Base-by-base conservation (phyloP, 2,888 invertebrate genomes). In the Polydesmus complanatus region DNA sequence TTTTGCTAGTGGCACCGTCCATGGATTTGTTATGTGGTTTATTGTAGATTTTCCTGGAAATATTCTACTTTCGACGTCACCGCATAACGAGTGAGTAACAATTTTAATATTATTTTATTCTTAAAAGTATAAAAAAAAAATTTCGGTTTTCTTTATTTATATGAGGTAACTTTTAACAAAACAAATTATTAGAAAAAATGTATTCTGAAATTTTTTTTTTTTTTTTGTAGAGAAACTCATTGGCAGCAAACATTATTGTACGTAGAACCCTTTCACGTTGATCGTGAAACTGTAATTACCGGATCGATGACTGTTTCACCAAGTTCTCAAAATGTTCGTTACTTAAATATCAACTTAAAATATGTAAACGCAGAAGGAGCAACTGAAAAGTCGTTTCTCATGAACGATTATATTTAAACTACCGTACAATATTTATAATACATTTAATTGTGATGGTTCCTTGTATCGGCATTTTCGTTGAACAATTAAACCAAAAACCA, bases 11-110 rank as follows among this genome's bases (percentile, higher is more conserved):
- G 37, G 37, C 5, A 14, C 56, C n/a, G 63, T 73, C 23, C 69
- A 70, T 63, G 72, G 72, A 3, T 71, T 73, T 64, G 68, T 66
- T 27, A 66, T 70, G 8, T 73, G 72, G 72, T 73, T 73, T 64
- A 68, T 67, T 25, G 73, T 72, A 2, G 65, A 65, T 14, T 73
- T 73, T 61, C 71, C 70, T 26, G 70, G 67, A 57, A 65, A 68
- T 56, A 66, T 69, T 19, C 58, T 64, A 14, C 65, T 73, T 2
- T 67, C 69, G 11, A 73, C 73, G 5, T 72, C 73, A n/a, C 73
- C 73, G 1, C 71, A 71, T 64, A 65, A 68, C 22, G 50, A 56
- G 62, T 62, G 54, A 55, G 37, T 8, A 5, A 8, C 37, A 8
- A 5, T 14, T 8, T 37, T 14, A 37, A 8, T 14, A 37, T 37